Evolutionary conservation across 2,888 invertebrate species (phyloP).

Genomic region (Synergus japonicus): DNA sequence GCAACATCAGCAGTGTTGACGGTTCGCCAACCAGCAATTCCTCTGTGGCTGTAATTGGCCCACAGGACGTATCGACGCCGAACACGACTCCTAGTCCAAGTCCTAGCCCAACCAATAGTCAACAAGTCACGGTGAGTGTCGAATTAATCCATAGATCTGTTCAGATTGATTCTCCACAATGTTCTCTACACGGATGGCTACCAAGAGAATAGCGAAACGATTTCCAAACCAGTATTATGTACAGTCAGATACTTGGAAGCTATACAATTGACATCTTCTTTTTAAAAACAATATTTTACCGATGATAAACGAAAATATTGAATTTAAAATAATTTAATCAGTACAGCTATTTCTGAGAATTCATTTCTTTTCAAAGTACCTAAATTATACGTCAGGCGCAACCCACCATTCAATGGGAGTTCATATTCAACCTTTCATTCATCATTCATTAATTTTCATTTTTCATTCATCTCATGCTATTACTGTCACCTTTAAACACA

Average conservation of each 20-base stretch:
- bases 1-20: constrained; percentile 59
- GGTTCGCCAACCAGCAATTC: constrained; percentile 56
- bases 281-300: no score
- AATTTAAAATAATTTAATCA: no score
- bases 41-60: constrained; percentile 56
- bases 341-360: no score
- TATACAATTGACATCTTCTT: no score
- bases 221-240: no score
- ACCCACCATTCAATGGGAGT: no score
- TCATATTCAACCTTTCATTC: no score
- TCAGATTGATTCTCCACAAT: not conserved
- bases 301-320: no score
- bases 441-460: not conserved
- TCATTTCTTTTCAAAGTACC: no score
- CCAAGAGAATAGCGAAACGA: not conserved
- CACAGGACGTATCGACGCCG: constrained; percentile 65
- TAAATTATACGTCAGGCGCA: no score
- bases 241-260: no score
- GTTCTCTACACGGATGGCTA: not conserved
- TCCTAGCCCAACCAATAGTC: constrained; percentile 73
- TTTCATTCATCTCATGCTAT: not conserved
- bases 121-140: constrained; percentile 70
- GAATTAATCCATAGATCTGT: not conserved
- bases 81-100: constrained; percentile 74
- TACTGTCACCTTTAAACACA: not conserved